Conservation (phyloP, 2,797 vertebrate species). For the Heterohyrax brucei region DNA sequence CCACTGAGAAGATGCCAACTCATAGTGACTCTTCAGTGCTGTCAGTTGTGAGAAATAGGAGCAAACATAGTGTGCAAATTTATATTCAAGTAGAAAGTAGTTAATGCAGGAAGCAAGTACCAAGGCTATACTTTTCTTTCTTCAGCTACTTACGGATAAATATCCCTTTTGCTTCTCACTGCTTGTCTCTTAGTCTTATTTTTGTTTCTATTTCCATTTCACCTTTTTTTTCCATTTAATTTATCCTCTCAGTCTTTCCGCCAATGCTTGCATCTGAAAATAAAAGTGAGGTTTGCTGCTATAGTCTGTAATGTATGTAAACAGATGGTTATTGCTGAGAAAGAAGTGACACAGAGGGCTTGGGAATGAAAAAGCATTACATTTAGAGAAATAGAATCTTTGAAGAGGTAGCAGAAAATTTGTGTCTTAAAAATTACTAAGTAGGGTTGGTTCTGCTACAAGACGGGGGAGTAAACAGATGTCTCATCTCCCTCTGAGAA, state of each 20-base stretch:
- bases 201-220: slow-evolving; percentile 30
- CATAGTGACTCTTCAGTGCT: too few relatives aligned
- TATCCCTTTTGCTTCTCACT: background rate
- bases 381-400: slow-evolving; percentile 25
- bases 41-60: too few relatives aligned
- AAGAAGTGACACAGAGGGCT: background rate
- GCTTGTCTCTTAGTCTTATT: background rate
- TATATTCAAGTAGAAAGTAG: too few relatives aligned
- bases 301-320: background rate
- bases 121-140: too few relatives aligned
- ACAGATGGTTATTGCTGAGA: background rate
- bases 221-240: background rate
- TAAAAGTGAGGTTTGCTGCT: background rate
- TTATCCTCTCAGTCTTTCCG: background rate
- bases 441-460: too few relatives aligned
- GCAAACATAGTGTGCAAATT: too few relatives aligned
- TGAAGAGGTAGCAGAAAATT: background rate
- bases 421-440: slow-evolving; percentile 39
- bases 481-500: too few relatives aligned
- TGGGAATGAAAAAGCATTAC: background rate
- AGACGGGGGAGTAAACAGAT: too few relatives aligned
- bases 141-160: background rate
- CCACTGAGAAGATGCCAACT: too few relatives aligned
- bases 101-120: too few relatives aligned
- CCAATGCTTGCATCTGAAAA: background rate